Evolutionary conservation across 2,888 invertebrate species (phyloP).

Genomic region (Clanis bilineata): DNA sequence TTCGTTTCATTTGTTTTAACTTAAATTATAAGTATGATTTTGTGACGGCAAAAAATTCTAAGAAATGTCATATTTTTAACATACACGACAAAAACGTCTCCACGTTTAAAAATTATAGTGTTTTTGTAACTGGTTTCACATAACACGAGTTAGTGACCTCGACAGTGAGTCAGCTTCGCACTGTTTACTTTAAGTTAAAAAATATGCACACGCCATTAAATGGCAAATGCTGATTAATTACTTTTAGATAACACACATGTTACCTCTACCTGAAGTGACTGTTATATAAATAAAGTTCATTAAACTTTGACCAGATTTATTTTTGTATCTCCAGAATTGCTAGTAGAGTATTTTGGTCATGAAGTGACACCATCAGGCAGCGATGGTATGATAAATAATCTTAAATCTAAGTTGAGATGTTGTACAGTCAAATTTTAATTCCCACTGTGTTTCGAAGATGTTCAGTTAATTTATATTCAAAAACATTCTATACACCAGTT

Average conservation of each 20-base stretch:
- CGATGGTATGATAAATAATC: too few relatives aligned
- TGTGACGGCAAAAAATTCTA: conserved; percentile 33
- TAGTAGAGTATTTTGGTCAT: not conserved
- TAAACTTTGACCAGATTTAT: conserved; percentile 23
- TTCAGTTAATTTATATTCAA: not conserved
- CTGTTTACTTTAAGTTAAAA: conserved; percentile 52
- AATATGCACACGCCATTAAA: conserved; percentile 19
- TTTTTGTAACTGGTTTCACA: conserved; percentile 60
- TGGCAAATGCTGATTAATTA: conserved; percentile 39
- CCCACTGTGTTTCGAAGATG: not conserved
- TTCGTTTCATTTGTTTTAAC: not conserved
- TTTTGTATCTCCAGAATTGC: not conserved
- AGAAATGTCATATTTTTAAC: conserved; percentile 51
- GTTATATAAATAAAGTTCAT: conserved; percentile 22
- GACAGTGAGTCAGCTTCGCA: conserved; percentile 52
- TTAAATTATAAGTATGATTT: not conserved
- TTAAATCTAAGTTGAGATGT: too few relatives aligned
- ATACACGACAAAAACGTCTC: conserved; percentile 39
- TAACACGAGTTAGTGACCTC: conserved; percentile 56
- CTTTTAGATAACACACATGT: conserved; percentile 31
- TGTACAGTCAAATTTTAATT: too few relatives aligned
- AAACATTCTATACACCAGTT: too few relatives aligned
- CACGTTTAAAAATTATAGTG: conserved; percentile 48
- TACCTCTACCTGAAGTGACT: not conserved
- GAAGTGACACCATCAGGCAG: too few relatives aligned